These are phyloP conservation scores for Austrofundulus limnaeus DNA, from an alignment of 2,113 vertebrate species.

Conservation along the genomic window DNA sequence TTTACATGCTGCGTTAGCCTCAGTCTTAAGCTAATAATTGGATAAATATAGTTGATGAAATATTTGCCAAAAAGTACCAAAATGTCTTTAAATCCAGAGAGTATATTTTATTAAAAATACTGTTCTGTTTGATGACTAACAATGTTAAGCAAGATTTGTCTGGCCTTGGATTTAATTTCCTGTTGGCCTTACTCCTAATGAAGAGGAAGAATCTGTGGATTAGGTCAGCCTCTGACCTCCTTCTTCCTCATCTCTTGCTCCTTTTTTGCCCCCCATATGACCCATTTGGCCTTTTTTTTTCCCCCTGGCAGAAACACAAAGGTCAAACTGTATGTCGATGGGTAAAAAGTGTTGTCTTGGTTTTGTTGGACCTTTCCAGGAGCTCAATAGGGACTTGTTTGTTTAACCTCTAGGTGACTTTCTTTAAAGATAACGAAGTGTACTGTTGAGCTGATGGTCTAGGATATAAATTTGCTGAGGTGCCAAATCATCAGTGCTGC, in stretches of 20 bases:
- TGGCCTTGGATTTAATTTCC: conserved; percentile 52
- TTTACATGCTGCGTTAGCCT: not conserved
- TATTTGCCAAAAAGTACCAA: too few relatives aligned
- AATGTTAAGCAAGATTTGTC: conserved; percentile 19
- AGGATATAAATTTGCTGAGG: conserved; percentile 9
- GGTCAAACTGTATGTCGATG: conserved; percentile 13
- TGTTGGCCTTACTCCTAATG: conserved; percentile 36
- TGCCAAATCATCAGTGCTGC: not conserved
- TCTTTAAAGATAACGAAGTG: not conserved
- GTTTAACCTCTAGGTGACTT: conserved; percentile 7
- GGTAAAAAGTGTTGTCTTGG: not conserved
- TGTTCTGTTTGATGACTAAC: too few relatives aligned
- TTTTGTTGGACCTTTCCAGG: conserved; percentile 2
- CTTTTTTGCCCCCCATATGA: conserved; percentile 19
- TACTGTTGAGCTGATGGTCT: not conserved
- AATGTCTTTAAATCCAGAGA: conserved; percentile 1
- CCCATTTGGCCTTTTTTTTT: conserved; percentile 26
- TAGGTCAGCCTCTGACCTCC: conserved; percentile 41
- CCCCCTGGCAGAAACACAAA: conserved; percentile 15
- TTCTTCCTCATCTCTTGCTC: conserved; percentile 24
- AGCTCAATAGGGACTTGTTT: conserved; percentile 34
- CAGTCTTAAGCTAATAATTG: not conserved
- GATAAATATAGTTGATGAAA: too few relatives aligned
- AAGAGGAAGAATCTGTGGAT: conserved; percentile 62
- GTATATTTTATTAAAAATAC: not conserved